Conservation (phyloP, 2,888 invertebrate genomes). For the Acanthosepion lycidas region DNA sequence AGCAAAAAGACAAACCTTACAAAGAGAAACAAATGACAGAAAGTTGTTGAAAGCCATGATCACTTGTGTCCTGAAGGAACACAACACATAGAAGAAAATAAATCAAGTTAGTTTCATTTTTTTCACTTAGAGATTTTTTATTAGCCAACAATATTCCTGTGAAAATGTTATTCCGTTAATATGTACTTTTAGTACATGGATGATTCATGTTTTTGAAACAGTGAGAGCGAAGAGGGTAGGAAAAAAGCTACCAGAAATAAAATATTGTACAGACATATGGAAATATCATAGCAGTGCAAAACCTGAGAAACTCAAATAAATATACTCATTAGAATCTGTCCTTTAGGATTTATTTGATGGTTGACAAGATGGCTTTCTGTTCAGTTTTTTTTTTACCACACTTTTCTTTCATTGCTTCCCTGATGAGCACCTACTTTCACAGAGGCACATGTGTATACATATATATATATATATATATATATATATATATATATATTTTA, state of each 20-base stretch:
- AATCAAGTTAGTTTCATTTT: not conserved
- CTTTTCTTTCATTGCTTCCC: not conserved
- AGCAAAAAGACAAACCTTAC: too few species aligned
- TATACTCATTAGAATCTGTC: constrained; percentile 33
- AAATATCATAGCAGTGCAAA: constrained; percentile 8
- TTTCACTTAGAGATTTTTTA: not conserved
- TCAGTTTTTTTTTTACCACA: not conserved
- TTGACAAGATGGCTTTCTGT: not conserved
- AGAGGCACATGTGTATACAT: not conserved
- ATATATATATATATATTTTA: too few species aligned
- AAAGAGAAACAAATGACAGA: too few species aligned
- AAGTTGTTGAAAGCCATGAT: too few species aligned
- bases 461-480: not conserved
- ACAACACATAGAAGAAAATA: not conserved
- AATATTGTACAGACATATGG: constrained; percentile 9
- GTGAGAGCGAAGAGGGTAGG: not conserved
- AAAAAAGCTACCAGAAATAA: not conserved
- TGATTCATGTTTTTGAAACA: not conserved
- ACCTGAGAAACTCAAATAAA: not conserved
- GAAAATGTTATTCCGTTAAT: not conserved
- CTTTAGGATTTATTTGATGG: not conserved
- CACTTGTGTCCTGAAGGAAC: too few species aligned
- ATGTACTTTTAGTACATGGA: not conserved
- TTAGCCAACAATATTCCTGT: not conserved
- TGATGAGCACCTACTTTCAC: not conserved